phyloP scores from a whole-genome alignment of 1,140 invertebrate genomes.

The Orussus abietinus region DNA sequence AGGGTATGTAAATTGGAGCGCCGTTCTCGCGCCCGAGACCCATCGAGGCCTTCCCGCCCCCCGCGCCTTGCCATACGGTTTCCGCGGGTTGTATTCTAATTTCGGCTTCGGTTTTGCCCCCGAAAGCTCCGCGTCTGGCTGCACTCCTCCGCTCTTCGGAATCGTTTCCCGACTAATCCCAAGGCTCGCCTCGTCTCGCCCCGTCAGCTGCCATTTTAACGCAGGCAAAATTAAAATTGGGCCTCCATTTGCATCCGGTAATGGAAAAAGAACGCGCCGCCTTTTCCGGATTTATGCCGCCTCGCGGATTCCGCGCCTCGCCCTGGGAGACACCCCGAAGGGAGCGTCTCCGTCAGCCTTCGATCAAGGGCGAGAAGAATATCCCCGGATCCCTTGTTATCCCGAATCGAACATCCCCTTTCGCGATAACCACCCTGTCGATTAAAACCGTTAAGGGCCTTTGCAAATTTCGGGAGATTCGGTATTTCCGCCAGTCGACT shows the following conservation, averaged over 20 bases:
- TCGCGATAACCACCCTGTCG: no score
- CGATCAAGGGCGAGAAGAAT: no score
- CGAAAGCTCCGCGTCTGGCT: no score
- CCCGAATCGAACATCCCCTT: no score
- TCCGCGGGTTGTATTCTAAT: constrained; percentile 47
- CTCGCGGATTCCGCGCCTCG: no score
- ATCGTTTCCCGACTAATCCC: constrained; percentile 47
- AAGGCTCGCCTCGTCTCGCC: constrained; percentile 7
- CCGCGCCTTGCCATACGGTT: not conserved
- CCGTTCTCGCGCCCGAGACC: constrained; percentile 31
- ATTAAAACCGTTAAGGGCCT: no score
- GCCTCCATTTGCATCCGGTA: constrained; percentile 58
- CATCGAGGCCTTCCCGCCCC: constrained; percentile 7
- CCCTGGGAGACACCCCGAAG: not conserved
- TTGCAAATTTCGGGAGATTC: no score
- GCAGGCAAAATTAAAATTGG: constrained; percentile 62
- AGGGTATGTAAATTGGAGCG: constrained; percentile 46
- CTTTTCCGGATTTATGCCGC: no score
- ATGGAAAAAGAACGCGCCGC: constrained; percentile 53
- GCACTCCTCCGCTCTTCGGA: constrained; percentile 13
- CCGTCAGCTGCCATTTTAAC: constrained; percentile 58
- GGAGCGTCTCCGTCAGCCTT: no score
- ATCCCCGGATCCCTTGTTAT: no score
- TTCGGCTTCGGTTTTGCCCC: constrained; percentile 43
- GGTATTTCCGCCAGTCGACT: no score